Conservation (phyloP, 2,888 invertebrate genomes). For the Andrena dorsata region DNA sequence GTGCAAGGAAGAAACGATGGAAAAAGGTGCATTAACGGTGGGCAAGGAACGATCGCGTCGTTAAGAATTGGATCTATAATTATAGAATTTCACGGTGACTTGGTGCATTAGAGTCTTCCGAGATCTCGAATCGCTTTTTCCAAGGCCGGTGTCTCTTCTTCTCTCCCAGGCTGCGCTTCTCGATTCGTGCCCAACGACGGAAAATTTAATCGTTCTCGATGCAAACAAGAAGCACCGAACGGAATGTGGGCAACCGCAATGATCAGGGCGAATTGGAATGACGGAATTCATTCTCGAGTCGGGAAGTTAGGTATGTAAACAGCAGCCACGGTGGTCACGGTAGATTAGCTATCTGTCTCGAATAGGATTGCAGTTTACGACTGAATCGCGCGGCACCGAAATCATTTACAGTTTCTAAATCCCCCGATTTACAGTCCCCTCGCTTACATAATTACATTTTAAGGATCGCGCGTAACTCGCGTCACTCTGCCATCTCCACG, state of each 20-base stretch:
- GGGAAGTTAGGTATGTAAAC: not conserved
- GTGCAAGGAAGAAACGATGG: not conserved
- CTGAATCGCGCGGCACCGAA: no score
- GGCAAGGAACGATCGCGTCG: not conserved
- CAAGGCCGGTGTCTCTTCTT: not conserved
- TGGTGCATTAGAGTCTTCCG: conserved; percentile 51
- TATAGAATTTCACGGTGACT: conserved; percentile 70
- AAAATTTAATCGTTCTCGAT: not conserved
- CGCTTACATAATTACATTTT: not conserved
- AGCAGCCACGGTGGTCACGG: conserved; percentile 6
- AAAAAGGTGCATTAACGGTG: conserved; percentile 10
- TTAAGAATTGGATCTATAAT: conserved; percentile 40
- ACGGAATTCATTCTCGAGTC: not conserved
- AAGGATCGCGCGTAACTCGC: not conserved
- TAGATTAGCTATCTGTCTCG: not conserved
- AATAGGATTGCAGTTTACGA: not conserved
- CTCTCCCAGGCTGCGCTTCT: not conserved
- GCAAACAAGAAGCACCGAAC: conserved; percentile 1
- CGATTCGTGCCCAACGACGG: not conserved
- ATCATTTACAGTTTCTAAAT: not conserved
- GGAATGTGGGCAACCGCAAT: conserved; percentile 12
- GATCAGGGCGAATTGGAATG: conserved; percentile 12
- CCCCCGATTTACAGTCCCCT: not conserved
- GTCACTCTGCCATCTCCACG: not conserved
- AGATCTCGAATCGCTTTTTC: conserved; percentile 54